Conservation (phyloP, 2,113 vertebrate genomes). For the Zosterops hypoxanthus region DNA sequence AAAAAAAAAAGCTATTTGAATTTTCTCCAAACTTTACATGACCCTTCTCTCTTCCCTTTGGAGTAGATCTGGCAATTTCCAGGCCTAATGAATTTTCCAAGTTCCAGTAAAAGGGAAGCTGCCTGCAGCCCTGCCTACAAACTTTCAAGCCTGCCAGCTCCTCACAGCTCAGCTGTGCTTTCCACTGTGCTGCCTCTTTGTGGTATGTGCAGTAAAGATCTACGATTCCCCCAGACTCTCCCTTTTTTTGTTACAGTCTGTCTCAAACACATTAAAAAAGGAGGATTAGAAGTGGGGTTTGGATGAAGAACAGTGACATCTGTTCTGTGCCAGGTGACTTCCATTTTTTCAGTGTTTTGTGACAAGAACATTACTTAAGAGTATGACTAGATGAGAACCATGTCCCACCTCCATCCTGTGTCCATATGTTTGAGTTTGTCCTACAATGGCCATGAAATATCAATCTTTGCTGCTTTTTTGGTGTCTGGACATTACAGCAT, state of each 20-base stretch:
- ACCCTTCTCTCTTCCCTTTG: background rate
- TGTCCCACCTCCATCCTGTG: background rate
- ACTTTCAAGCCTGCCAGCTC: background rate
- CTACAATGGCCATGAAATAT: constrained; percentile 18
- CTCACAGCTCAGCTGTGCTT: background rate
- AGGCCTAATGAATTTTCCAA: constrained; percentile 61
- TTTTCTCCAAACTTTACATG: constrained; percentile 38
- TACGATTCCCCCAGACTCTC: background rate
- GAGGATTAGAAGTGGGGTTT: background rate
- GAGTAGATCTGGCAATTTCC: constrained; percentile 26
- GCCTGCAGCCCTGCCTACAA: constrained; percentile 5
- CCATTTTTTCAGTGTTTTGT: constrained; percentile 27
- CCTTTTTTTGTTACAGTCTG: background rate
- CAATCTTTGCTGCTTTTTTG: constrained; percentile 22
- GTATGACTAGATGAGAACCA: constrained; percentile 26
- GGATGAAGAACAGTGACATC: constrained; percentile 38
- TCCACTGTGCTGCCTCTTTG: background rate
- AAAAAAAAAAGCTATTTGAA: background rate
- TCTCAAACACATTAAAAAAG: background rate
- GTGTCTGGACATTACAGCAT: background rate
- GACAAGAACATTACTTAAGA: constrained; percentile 29
- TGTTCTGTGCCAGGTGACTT: constrained; percentile 40
- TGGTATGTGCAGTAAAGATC: background rate
- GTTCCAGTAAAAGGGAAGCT: constrained; percentile 17
- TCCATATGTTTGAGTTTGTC: background rate